Percentiles rank a stretch among this genome's conserved stretches.
These are phyloP conservation scores for Bembecia ichneumoniformis DNA, from an alignment of 2,888 invertebrate species.

Conservation along the genomic window DNA sequence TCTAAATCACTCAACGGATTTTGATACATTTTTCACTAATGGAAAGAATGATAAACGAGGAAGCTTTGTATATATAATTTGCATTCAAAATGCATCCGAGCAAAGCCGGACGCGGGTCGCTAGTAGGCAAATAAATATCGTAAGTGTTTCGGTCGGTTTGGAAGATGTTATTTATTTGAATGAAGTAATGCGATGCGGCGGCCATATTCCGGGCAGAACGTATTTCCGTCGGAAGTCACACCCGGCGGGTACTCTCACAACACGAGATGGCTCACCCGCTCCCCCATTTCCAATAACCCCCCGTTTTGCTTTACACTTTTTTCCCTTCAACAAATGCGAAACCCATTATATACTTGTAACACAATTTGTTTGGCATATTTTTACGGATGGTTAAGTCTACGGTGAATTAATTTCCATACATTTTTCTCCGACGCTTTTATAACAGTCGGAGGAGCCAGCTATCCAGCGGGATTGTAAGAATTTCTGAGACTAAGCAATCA, in stretches of 20 bases:
- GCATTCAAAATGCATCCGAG: too few species aligned
- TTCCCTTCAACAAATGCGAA: slow-evolving; percentile 40
- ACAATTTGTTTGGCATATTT: slow-evolving; percentile 38
- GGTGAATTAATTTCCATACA: neutral
- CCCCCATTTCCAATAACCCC: slow-evolving; percentile 43
- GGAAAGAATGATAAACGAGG: too few species aligned
- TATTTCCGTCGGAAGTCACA: slow-evolving; percentile 32
- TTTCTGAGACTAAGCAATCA: too few species aligned
- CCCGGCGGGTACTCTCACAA: neutral
- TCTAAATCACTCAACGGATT: too few species aligned
- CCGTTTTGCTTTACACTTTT: slow-evolving; percentile 23
- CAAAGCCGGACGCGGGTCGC: too few species aligned
- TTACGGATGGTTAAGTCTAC: slow-evolving; percentile 17
- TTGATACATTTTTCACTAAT: too few species aligned
- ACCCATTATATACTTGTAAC: slow-evolving; percentile 39
- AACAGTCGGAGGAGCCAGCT: too few species aligned
- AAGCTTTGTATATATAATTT: too few species aligned
- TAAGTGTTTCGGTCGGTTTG: neutral
- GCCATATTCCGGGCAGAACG: slow-evolving; percentile 34
- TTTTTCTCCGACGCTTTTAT: neutral
- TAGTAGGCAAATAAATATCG: too few species aligned
- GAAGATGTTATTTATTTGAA: neutral
- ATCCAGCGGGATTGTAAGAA: too few species aligned
- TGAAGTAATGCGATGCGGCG: slow-evolving; percentile 16
- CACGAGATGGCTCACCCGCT: slow-evolving; percentile 7